These are phyloP conservation scores for Ctenicera cuprea DNA, from an alignment of 2,888 invertebrate genomes.

Conservation along the genomic window DNA sequence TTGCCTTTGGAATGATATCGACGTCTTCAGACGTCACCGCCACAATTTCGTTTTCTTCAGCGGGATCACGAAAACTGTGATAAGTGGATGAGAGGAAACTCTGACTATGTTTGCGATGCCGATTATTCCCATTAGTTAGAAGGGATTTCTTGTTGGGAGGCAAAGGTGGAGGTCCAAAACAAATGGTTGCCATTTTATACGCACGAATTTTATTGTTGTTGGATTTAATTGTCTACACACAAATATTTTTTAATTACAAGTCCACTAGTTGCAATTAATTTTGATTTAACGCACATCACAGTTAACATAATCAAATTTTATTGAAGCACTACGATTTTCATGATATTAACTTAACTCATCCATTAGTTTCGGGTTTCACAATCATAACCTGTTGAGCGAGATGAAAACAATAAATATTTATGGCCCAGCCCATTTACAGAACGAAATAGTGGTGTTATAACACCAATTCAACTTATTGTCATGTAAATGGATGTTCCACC, in stretches of 20 bases:
- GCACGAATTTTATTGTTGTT: too few relatives aligned
- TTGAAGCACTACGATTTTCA: background rate
- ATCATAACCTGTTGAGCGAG: slow-evolving; percentile 40
- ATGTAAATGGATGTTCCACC: slow-evolving; percentile 43
- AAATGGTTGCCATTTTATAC: slow-evolving; percentile 75
- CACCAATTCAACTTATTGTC: slow-evolving; percentile 45
- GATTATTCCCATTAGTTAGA: slow-evolving; percentile 55
- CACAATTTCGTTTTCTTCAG: slow-evolving; percentile 71
- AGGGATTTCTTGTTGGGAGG: slow-evolving; percentile 75
- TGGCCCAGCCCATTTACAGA: slow-evolving; percentile 41
- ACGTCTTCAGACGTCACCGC: slow-evolving; percentile 63
- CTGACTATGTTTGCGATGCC: slow-evolving; percentile 62
- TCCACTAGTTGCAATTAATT: slow-evolving; percentile 9
- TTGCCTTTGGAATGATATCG: slow-evolving; percentile 53
- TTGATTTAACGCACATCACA: background rate
- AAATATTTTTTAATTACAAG: background rate
- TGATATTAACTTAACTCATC: background rate
- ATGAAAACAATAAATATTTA: slow-evolving; percentile 48
- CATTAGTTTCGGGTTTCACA: slow-evolving; percentile 16
- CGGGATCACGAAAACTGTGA: slow-evolving; percentile 76
- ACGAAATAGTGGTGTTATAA: slow-evolving; percentile 35
- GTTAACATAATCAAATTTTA: background rate
- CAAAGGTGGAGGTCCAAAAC: slow-evolving; percentile 76
- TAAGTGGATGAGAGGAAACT: slow-evolving; percentile 74
- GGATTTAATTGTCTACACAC: slow-evolving; percentile 1